Base-by-base conservation (phyloP, 1,140 invertebrate genomes). In the Dicyema japonicum region DNA sequence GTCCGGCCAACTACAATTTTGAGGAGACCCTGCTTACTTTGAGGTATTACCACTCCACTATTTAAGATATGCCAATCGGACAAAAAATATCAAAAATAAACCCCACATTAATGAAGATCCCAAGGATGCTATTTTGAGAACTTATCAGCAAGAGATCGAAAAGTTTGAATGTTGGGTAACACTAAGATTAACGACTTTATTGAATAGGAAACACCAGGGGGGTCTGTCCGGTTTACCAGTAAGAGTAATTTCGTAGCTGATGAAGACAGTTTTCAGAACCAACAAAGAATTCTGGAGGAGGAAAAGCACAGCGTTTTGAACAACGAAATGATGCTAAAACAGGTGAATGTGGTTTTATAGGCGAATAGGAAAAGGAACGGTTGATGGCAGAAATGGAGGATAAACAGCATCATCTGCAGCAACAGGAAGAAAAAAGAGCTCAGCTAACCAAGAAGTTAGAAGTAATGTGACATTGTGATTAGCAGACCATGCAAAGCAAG, bases 31-130 rank as follows among this genome's bases (percentile, higher is more conserved):
- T 85, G 30, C 74, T 69, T 7, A 88, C 76, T 3, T 54, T 88
- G 29, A 57, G 71, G 29, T 74, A 69, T 7, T 7, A 25, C 9
- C 5, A 5, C 26, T 27, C 7, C 19, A 7, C 19, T 21, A 6
- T 11, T 38, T 25, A 31, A 53, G 75, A 16, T 90, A 88, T 51
- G 72, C 76, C 2, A 72, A 71, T 44, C 56, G 78, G 23, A 78
- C 78, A 3, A 88, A 88, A 52, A 76, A 75, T 36, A 88, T 88
- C 36, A 75, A 82, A 56, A 88, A 88, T 54, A 71, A 75, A 47
- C 76, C 78, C 2, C 63, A 70, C 31, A 70, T 85, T 33, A 88
- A 88, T 50, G 75, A 88, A 51, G 76, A 90, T 59, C 75, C 76
- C 1, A 80, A 78, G 49, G 74, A 82, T 38, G 50, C 19, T 12